Evolutionary conservation across 2,797 vertebrate species (phyloP).

Genomic region (Pantherophis alleghaniensis): DNA sequence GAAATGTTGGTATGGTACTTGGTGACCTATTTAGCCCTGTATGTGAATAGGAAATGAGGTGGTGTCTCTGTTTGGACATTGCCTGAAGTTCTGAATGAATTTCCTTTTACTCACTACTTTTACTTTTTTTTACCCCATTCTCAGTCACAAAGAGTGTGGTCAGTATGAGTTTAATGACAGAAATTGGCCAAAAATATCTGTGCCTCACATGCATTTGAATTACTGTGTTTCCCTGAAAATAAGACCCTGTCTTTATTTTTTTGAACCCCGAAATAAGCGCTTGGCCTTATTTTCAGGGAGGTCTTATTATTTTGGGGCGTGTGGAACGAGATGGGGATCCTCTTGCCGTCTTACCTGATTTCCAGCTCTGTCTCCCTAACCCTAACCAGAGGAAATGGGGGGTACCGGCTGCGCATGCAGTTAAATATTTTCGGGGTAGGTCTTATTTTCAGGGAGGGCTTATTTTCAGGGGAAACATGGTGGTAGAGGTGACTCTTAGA

Average conservation of each 20-base stretch:
- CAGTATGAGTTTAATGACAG: not conserved
- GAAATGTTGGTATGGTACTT: not conserved
- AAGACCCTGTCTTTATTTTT: no score
- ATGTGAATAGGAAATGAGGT: not conserved
- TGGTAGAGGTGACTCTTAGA: not conserved
- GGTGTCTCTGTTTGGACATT: not conserved
- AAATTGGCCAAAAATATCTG: not conserved
- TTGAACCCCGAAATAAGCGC: no score
- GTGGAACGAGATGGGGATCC: no score
- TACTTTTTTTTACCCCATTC: not conserved
- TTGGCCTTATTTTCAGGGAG: no score
- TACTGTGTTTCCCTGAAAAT: no score
- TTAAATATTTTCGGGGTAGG: no score
- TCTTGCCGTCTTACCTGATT: no score
- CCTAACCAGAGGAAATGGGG: no score
- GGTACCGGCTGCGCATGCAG: accelerated
- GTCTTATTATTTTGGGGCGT: no score
- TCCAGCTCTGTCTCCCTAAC: no score
- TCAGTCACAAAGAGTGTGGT: not conserved
- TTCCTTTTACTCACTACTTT: not conserved
- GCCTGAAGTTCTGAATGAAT: not conserved
- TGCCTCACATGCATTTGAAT: not conserved
- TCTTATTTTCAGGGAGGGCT: no score
- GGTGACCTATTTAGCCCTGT: not conserved
- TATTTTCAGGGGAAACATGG: no score